Evolutionary conservation across 2,888 invertebrate species (phyloP), one percentile per base, ranked within the genome.

Genomic region (Lycocerus yunnanus): DNA sequence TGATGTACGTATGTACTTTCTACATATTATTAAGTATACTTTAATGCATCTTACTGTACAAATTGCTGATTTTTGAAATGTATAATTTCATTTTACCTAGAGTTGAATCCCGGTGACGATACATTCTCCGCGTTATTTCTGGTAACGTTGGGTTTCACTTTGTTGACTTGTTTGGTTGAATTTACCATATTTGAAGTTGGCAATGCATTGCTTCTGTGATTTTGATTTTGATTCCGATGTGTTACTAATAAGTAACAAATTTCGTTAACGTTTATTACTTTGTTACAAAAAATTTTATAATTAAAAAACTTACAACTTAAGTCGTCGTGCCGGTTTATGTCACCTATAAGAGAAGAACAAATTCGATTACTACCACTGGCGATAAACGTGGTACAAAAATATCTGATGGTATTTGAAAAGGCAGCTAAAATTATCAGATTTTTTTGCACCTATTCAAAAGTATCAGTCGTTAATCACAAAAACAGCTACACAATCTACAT

Each of bases 141-240:
- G 85, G 93, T 95, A 76, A 95, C 94, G 83, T 94, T 95, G 65
- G 95, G 95, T 86, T 95, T 96, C 83, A 95, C 95, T 88, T 95
- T 95, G 89, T 95, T 95, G 85, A 95, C 94, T 88, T 95, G 95
- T 84, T 95, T 93, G 80, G 93, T 91, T 61, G 93, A 94, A 86
- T 94, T 94, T 87, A 93, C 91, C 83, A 93, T 89, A 82, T 91
- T 91, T 81, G 92, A 90, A 66, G 90, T 90, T 9, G 93, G 92
- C 78, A 91, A 86, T 72, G 92, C 90, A 79, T 92, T 93, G 85
- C 91, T 93, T 80, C 95, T 91, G 84, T 93, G 93, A 86, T 94
- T 94, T 78, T 93, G 94, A 86, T 60, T 60, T 16, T 60, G 60
- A 61, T 94, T 94, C 79, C 95, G 91, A 86, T 92, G 94, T 87